Base-by-base conservation (phyloP, 2,888 invertebrate genomes). In the Proisotoma minuta region DNA sequence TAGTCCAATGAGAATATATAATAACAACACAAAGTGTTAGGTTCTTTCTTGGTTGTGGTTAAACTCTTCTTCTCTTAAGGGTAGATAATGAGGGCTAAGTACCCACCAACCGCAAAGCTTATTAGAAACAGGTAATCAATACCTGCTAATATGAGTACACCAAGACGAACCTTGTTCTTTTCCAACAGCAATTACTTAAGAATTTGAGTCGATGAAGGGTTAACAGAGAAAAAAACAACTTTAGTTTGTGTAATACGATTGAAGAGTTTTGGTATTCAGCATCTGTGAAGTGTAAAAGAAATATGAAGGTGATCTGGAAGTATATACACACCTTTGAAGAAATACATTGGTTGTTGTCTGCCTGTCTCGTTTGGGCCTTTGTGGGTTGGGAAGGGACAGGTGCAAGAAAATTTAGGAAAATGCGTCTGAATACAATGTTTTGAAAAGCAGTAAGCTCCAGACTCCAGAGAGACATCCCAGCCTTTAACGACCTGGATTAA, bases 121-220 rank as follows among this genome's bases (percentile, higher is more conserved):
- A 34, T n/a, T 43, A 43, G 20, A 15, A 43, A 43, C 18, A 43
- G 18, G 43, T 43, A 43, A 43, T 43, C 43, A 43, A 43, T 43
- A 43, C 43, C 20, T 43, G 20, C 43, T 43, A 43, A 5, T 12
- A 18, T 18, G 8, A 15, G 34, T 8, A 15, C 34, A 34, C 5
- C 4, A 43, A 43, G 5, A 43, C 18, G n/a, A n/a, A n/a, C n/a
- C n/a, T 15, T 34, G 8, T n/a, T 43, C 43, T 18, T 43, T n/a
- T 20, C 20, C 18, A 5, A 20, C 15, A 43, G 43, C 43, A 43
- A 43, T 43, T 43, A 43, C 43, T 43, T 20, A 43, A 43, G 43
- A 43, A 43, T 43, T 43, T n/a, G n/a, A n/a, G n/a, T n/a, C 43
- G 43, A 43, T 43, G 43, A 43, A 43, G 43, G 43, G 43, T 43